phyloP scores from a whole-genome alignment of 2,888 invertebrate genomes.

The Melanophora roralis region DNA sequence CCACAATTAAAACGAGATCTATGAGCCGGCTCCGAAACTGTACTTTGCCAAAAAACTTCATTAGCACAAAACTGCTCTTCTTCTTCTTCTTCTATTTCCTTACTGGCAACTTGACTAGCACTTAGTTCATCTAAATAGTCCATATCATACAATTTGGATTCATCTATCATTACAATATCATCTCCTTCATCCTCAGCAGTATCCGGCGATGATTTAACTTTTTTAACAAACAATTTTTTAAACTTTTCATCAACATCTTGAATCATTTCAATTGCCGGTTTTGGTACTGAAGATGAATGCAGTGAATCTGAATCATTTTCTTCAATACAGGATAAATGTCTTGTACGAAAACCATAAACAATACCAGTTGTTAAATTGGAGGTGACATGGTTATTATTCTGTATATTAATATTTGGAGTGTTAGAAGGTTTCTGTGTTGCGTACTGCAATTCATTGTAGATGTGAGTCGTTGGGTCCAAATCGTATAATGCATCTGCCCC shows the following conservation, averaged over 20 bases:
- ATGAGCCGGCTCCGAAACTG: constrained; percentile 66
- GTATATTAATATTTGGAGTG: constrained; percentile 36
- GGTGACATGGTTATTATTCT: constrained; percentile 5
- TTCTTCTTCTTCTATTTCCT: constrained; percentile 19
- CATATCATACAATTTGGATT: constrained; percentile 72
- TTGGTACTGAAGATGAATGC: constrained; percentile 74
- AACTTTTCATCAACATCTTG: constrained; percentile 74
- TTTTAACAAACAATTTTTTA: constrained; percentile 66
- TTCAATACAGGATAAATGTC: constrained; percentile 76
- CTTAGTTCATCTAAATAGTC: constrained; percentile 74
- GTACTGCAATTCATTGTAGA: constrained; percentile 65
- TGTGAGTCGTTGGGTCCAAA: constrained; percentile 64
- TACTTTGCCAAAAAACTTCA: constrained; percentile 66
- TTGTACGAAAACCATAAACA: constrained; percentile 74
- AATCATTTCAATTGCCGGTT: constrained; percentile 73
- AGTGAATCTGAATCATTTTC: constrained; percentile 76
- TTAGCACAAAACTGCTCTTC: constrained; percentile 44
- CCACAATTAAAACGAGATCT: constrained; percentile 60
- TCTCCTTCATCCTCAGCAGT: constrained; percentile 65
- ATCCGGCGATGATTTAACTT: constrained; percentile 41
- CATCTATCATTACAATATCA: constrained; percentile 75
- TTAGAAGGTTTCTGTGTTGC: constrained; percentile 12
- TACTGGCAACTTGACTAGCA: constrained; percentile 63
- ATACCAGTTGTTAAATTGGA: constrained; percentile 64
- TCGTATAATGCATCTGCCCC: constrained; percentile 65